Conservation (phyloP, 1,140 invertebrate species). For the Cotesia chilonis region DNA sequence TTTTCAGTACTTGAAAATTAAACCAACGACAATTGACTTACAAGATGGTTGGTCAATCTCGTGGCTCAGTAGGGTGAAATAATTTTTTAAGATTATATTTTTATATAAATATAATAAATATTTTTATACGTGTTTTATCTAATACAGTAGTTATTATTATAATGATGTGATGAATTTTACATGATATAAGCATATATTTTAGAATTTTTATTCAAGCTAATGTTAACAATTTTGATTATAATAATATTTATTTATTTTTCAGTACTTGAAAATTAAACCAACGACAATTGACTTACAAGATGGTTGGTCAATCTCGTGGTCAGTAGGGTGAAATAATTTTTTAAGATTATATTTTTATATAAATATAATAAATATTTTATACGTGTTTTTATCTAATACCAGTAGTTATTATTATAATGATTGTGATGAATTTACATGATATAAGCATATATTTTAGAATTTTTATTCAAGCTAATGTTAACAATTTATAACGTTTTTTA, state of each 20-base stretch:
- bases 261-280: not conserved
- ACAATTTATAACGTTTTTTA: not conserved
- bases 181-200: too few species aligned
- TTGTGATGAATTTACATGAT: too few species aligned
- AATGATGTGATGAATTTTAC: too few species aligned
- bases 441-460: too few species aligned
- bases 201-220: too few species aligned
- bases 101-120: conserved; percentile 6
- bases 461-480: too few species aligned
- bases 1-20: not conserved
- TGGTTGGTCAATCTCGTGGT: not conserved
- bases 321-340: too few species aligned
- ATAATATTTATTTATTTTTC: not conserved
- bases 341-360: not conserved
- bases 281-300: not conserved
- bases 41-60: not conserved
- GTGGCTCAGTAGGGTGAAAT: not conserved
- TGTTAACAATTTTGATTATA: conserved; percentile 2
- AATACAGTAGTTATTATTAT: not conserved
- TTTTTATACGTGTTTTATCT: not conserved
- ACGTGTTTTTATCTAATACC: not conserved
- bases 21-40: not conserved
- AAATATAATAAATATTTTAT: conserved; percentile 2
- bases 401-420: too few species aligned
- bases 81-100: not conserved